Evolutionary conservation across 53 echinoderm and acorn worm genomes (phyloP).

Genomic region (Antedon mediterranea): DNA sequence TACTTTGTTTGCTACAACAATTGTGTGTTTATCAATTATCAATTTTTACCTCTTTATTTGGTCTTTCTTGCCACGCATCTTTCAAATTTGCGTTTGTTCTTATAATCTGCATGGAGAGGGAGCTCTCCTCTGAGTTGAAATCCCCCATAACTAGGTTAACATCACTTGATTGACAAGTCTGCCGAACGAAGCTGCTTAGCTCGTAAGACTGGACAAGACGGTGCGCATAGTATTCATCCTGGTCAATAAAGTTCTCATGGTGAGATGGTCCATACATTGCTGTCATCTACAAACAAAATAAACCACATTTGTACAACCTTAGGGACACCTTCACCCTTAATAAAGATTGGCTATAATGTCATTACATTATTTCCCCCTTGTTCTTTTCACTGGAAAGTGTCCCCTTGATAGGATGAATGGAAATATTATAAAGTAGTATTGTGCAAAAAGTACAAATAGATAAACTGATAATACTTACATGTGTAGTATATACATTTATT

Average conservation of each 20-base stretch:
- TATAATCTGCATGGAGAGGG: slow-evolving; percentile 40
- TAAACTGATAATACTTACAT: slow-evolving; percentile 47
- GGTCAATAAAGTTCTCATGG: slow-evolving; percentile 7
- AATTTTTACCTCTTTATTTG: slow-evolving; percentile 32
- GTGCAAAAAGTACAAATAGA: background rate
- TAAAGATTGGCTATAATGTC: no score
- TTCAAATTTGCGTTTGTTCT: slow-evolving; percentile 25
- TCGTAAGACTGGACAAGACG: slow-evolving; percentile 70
- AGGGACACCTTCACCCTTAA: no score
- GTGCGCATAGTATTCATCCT: slow-evolving; percentile 44
- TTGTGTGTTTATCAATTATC: background rate
- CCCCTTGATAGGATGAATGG: no score
- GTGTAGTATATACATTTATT: slow-evolving; percentile 75
- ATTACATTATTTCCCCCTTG: no score
- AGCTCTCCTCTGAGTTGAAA: slow-evolving; percentile 67
- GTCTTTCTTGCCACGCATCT: slow-evolving; percentile 66
- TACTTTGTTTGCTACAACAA: no score
- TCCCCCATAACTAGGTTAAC: slow-evolving; percentile 61
- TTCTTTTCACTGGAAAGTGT: no score
- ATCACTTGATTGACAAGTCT: slow-evolving; percentile 38
- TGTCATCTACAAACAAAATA: slow-evolving; percentile 28
- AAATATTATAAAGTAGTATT: no score
- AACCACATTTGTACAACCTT: no score
- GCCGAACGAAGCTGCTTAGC: slow-evolving; percentile 61
- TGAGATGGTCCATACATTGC: slow-evolving; percentile 68